Conservation (phyloP, 2,113 vertebrate species). For the Phylloscopus trochiloides region DNA sequence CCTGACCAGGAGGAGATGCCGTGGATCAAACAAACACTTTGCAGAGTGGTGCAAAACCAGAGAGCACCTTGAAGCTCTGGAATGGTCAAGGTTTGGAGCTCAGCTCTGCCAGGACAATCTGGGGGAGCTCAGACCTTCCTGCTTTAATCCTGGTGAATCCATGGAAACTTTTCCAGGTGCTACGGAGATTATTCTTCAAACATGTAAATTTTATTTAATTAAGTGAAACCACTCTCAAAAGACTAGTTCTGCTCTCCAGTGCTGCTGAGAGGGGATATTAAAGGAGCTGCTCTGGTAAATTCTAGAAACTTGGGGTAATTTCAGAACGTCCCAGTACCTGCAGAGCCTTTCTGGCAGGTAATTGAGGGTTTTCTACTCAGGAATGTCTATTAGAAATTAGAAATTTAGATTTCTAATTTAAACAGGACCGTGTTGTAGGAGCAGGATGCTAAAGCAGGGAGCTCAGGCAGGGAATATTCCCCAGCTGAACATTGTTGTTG, state of each 20-base stretch:
- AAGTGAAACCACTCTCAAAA: neutral
- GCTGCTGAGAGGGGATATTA: neutral
- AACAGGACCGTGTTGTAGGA: neutral
- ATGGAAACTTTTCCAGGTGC: neutral
- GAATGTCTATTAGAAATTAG: neutral
- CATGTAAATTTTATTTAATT: neutral
- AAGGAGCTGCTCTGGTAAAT: neutral
- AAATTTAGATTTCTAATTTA: neutral
- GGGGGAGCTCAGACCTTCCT: neutral
- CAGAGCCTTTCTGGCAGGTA: neutral
- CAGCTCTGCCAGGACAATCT: neutral
- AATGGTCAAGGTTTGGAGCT: accelerated
- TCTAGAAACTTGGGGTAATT: neutral
- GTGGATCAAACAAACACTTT: accelerated
- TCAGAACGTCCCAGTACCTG: neutral
- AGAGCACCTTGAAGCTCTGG: neutral
- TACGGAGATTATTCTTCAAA: neutral
- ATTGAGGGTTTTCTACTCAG: neutral
- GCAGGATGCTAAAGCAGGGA: neutral
- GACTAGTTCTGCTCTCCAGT: neutral
- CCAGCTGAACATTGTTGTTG: neutral
- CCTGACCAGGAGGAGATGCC: neutral
- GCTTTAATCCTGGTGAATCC: neutral
- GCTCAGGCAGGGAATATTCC: neutral
- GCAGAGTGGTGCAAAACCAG: neutral